Percentiles rank a stretch among this genome's conserved stretches.
These are phyloP conservation scores for Andrena hattorfiana DNA, from an alignment of 2,888 invertebrate genomes.

Conservation along the genomic window DNA sequence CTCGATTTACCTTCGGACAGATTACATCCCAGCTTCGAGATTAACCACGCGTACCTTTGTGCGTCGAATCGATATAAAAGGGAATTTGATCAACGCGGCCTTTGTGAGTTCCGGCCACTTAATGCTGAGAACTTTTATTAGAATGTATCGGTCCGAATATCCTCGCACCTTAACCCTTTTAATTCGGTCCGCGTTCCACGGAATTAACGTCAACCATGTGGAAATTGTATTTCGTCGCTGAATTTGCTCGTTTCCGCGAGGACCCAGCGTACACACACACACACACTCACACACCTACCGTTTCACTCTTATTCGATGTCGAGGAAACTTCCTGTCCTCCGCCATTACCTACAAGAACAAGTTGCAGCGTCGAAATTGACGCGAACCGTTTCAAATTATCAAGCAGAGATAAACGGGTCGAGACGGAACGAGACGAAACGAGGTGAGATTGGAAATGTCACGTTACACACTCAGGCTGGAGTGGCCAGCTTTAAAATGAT, in stretches of 20 bases:
- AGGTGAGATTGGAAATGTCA: neutral
- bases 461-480: neutral
- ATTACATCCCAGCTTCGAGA: neutral
- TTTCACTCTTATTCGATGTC: conserved; percentile 5
- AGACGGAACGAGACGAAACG: too few species aligned
- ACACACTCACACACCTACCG: neutral
- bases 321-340: too few species aligned
- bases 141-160: conserved; percentile 32
- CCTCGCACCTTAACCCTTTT: conserved; percentile 9
- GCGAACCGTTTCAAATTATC: neutral
- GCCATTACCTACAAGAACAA: neutral
- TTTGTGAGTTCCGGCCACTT: neutral
- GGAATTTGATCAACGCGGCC: neutral
- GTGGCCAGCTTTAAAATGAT: too few species aligned
- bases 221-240: conserved; percentile 13
- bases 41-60: neutral
- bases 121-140: conserved; percentile 11
- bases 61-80: conserved; percentile 3
- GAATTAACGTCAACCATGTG: conserved; percentile 2
- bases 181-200: conserved; percentile 14
- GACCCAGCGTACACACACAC: neutral
- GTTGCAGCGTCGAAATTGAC: neutral
- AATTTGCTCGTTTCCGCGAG: conserved; percentile 11
- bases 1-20: conserved; percentile 23
- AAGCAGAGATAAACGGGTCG: neutral